These are phyloP conservation scores for Zoanthus gigantus DNA, from an alignment of 92 coral and sea anemone species.

Conservation along the genomic window DNA sequence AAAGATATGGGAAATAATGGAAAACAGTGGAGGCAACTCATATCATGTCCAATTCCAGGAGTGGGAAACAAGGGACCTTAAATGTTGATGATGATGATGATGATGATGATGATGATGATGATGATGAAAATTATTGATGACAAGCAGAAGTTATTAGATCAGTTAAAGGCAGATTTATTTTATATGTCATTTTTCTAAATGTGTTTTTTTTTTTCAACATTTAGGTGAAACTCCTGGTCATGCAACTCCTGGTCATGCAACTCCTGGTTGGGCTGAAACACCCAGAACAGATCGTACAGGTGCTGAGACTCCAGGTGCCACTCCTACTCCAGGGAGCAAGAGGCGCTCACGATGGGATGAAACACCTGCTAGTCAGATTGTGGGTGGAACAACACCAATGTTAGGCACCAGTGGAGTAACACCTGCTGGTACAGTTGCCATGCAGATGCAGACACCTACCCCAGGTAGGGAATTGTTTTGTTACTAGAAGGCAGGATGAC, in stretches of 20 bases:
- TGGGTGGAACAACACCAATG: constrained; percentile 92
- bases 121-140: too few species aligned
- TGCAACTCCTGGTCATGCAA: constrained; percentile 94
- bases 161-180: neutral
- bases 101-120: too few species aligned
- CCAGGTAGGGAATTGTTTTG: constrained; percentile 70
- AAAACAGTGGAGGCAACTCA: too few species aligned
- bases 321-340: constrained; percentile 99
- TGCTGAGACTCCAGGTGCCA: constrained; percentile 98
- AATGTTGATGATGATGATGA: too few species aligned
- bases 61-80: too few species aligned
- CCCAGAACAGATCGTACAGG: constrained; percentile 98
- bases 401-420: constrained; percentile 97
- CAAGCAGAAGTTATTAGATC: too few species aligned
- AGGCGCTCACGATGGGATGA: constrained; percentile 99
- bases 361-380: constrained; percentile 98
- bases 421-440: constrained; percentile 97
- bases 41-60: too few species aligned
- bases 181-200: neutral
- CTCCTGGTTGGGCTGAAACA: constrained; percentile 99
- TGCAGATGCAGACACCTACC: constrained; percentile 99
- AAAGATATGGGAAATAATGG: too few species aligned
- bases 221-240: constrained; percentile 97
- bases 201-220: constrained; percentile 19
- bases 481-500: too few species aligned